Conservation (phyloP, 2,113 vertebrate genomes). For the Passer domesticus region DNA sequence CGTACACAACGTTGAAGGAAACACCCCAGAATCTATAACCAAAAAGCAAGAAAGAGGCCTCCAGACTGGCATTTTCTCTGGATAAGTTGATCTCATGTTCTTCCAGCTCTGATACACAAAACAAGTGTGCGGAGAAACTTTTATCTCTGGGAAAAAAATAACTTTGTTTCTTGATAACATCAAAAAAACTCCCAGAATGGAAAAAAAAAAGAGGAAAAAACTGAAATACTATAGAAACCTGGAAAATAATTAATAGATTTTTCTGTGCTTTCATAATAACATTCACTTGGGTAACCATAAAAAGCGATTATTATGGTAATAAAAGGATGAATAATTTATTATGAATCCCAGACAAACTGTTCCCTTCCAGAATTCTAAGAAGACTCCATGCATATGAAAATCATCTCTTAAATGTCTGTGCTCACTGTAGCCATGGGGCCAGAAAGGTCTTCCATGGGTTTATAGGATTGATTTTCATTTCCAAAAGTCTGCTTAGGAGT, state of each 20-base stretch:
- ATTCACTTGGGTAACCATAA: conserved; percentile 47
- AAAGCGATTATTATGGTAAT: conserved; percentile 60
- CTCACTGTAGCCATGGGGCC: neutral
- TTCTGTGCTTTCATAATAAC: conserved; percentile 48
- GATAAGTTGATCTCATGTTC: neutral
- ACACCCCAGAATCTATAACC: neutral
- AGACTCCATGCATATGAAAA: neutral
- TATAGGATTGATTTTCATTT: neutral
- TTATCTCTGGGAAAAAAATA: neutral
- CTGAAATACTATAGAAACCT: neutral
- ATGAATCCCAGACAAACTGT: conserved; percentile 19
- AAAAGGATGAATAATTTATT: conserved; percentile 64
- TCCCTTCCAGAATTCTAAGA: conserved; percentile 36
- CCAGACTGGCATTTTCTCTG: neutral
- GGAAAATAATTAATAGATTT: conserved; percentile 54
- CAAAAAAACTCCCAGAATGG: neutral
- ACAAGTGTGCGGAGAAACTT: neutral
- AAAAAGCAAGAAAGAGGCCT: neutral
- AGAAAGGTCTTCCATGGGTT: neutral
- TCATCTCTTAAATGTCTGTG: neutral
- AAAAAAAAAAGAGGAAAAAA: neutral
- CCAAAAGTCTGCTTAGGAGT: neutral
- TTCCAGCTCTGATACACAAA: neutral
- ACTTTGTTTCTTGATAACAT: neutral
- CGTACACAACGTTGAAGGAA: neutral